Base-by-base conservation (phyloP, 2,113 vertebrate species). In the Tetrax tetrax region DNA sequence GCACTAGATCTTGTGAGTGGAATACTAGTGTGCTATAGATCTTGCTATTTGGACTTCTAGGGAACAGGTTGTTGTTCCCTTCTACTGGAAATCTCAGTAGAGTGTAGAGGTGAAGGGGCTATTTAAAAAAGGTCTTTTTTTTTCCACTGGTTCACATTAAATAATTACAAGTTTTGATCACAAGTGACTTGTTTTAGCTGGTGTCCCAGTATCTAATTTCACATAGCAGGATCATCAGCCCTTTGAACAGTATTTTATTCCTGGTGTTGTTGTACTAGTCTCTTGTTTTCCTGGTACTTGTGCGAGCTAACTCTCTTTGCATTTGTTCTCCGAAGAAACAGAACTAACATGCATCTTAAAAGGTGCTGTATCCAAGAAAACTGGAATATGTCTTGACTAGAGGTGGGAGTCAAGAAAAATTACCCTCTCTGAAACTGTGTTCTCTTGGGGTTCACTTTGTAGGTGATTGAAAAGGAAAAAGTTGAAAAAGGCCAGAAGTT, bases 401-500 rank as follows among this genome's bases (percentile, higher is more conserved):
- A 14, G 18, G 16, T 15, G 12, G 8, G 27, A 65, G 33, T 71
- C 14, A 74, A 77, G 38, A 61, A 76, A 80, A 95, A 51, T 28
- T 29, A 61, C 4, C 12, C 4, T 71, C 22, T 29, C 29, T 92
- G 43, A 74, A 47, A 50, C 24, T 54, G 4, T 61, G 1, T 76
- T 84, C 12, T 89, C 88, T 65, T 65, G 45, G 45, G 13, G 6
- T 72, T 97, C 54, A 56, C 66, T 95, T 95, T 97, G 24, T 60
- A 99, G 99, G 92, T 64, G 66, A 89, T 99, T 68, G 98, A 99
- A 96, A 96, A 94, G 89, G 98, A 99, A 83, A 98, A 97, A 57
- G 23, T 25, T 53, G 98, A 98, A 87, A 99, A 97, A 96, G 98
- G 97, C 47, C 97, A 86, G 18, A 93, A 81, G 27, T 92, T 99